Percentiles rank a stretch among this genome's conserved stretches.
phyloP scores from a whole-genome alignment of 2,113 vertebrate genomes.

The Butorides virescens region DNA sequence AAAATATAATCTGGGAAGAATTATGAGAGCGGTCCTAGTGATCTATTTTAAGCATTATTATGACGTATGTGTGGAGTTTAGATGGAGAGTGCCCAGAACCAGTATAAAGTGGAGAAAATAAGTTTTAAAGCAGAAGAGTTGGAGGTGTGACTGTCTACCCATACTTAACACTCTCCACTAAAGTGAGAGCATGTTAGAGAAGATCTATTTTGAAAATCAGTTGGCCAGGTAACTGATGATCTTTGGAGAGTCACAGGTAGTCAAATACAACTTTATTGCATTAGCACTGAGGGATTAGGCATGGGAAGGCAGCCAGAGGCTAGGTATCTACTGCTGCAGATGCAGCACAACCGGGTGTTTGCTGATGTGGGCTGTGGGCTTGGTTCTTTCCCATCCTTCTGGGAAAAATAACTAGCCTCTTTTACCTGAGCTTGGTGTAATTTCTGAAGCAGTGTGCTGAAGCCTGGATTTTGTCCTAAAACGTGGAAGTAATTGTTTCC shows the following conservation, averaged over 20 bases:
- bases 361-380: background rate
- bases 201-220: background rate
- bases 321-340: background rate
- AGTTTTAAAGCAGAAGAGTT: background rate
- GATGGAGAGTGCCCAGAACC: background rate
- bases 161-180: background rate
- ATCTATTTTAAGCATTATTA: background rate
- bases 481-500: background rate
- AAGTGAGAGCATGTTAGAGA: background rate
- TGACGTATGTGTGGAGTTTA: background rate
- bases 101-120: background rate
- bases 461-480: background rate
- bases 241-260: background rate
- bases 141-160: background rate
- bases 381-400: background rate
- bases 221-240: background rate
- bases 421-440: background rate
- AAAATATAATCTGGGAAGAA: background rate
- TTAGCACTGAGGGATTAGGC: background rate
- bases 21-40: background rate
- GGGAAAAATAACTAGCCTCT: background rate
- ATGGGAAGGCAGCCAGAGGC: background rate
- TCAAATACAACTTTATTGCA: background rate
- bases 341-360: background rate
- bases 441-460: background rate